phyloP scores from a whole-genome alignment of 2,888 invertebrate species.

The Harpagoxenus sublaevis region DNA sequence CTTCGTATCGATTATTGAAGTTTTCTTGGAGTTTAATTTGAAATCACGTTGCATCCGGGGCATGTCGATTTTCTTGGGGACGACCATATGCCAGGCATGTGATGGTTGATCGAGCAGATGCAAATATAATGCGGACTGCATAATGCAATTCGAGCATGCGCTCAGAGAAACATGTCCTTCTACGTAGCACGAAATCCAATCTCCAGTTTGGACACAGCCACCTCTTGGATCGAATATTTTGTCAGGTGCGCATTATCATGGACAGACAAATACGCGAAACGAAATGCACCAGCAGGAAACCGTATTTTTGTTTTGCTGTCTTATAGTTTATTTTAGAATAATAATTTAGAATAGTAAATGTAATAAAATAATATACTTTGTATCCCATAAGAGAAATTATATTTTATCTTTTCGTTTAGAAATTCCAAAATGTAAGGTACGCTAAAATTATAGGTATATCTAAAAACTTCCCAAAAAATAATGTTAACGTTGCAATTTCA shows the following conservation, averaged over 20 bases:
- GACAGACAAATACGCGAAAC: neutral
- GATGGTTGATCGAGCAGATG: conserved; percentile 65
- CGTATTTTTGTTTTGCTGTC: conserved; percentile 7
- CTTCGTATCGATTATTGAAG: conserved; percentile 29
- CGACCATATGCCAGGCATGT: conserved; percentile 42
- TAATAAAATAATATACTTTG: neutral
- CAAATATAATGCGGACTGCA: conserved; percentile 62
- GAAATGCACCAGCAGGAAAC: neutral
- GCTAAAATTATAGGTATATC: neutral
- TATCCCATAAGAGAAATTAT: neutral
- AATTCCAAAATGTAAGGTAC: neutral
- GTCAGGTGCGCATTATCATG: conserved; percentile 22
- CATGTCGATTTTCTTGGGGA: conserved; percentile 43
- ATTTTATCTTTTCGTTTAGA: neutral
- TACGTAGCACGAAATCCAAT: conserved; percentile 57
- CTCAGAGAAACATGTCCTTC: conserved; percentile 53
- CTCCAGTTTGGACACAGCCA: conserved; percentile 36
- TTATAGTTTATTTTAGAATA: neutral
- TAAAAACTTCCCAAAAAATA: neutral
- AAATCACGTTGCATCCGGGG: conserved; percentile 23
- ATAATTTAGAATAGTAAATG: too few relatives aligned
- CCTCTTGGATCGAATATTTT: conserved; percentile 37
- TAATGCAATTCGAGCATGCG: conserved; percentile 64
- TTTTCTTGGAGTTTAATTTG: conserved; percentile 47
- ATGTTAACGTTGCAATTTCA: neutral